Percentiles rank a stretch among this genome's conserved stretches.
These are phyloP conservation scores for Baronia brevicornis DNA, from an alignment of 2,888 invertebrate genomes.

Conservation along the genomic window DNA sequence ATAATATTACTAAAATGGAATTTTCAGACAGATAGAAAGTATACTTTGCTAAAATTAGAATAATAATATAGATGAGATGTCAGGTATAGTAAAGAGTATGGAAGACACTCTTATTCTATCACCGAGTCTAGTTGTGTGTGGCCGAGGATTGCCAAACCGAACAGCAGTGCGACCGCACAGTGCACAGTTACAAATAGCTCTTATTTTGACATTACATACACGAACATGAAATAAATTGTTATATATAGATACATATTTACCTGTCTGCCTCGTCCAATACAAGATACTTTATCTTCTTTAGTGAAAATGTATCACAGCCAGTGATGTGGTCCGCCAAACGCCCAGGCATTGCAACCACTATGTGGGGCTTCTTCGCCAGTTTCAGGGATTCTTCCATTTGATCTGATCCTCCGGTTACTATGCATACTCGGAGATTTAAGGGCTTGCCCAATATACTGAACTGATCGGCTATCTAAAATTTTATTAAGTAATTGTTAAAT, in stretches of 20 bases:
- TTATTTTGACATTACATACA: too few species aligned
- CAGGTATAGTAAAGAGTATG: too few species aligned
- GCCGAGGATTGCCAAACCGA: too few species aligned
- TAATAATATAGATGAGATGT: too few species aligned
- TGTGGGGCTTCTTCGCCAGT: slow-evolving; percentile 89
- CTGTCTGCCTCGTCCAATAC: slow-evolving; percentile 98
- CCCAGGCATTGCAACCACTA: slow-evolving; percentile 98
- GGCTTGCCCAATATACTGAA: slow-evolving; percentile 94
- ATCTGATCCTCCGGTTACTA: slow-evolving; percentile 96
- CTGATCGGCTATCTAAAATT: slow-evolving; percentile 93
- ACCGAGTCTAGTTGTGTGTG: too few species aligned
- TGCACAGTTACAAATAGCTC: too few species aligned
- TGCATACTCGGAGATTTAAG: slow-evolving; percentile 86
- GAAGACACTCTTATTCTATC: too few species aligned
- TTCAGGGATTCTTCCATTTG: slow-evolving; percentile 92
- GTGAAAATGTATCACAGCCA: slow-evolving; percentile 87
- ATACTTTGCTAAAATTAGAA: too few species aligned
- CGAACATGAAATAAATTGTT: slow-evolving; percentile 4
- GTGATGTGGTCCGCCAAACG: slow-evolving; percentile 94
- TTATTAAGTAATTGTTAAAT: slow-evolving; percentile 1
- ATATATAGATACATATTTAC: slow-evolving; percentile 50
- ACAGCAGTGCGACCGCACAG: too few species aligned
- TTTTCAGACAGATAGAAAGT: too few species aligned
- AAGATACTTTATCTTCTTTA: slow-evolving; percentile 87
- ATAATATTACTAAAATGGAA: too few species aligned